Conservation (phyloP, 2,888 invertebrate species). For the Atherix ibis region DNA sequence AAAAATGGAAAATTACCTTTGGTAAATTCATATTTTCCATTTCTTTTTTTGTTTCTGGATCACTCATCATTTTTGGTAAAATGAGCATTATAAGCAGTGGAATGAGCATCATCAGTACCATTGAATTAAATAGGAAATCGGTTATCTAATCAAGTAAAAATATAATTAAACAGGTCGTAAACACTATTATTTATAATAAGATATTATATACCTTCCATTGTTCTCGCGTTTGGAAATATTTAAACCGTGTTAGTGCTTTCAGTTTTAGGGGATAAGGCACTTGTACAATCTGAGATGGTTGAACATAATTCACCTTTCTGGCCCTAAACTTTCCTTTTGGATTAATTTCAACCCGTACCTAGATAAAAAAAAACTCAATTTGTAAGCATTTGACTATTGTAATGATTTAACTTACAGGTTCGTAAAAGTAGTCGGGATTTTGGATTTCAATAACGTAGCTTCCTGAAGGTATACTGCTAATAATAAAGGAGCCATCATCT, state of each 20-base stretch:
- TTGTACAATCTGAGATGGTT: slow-evolving; percentile 78
- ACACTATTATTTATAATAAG: no score
- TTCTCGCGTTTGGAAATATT: slow-evolving; percentile 86
- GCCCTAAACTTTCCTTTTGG: slow-evolving; percentile 94
- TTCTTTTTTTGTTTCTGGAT: slow-evolving; percentile 93
- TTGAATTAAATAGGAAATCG: slow-evolving; percentile 91
- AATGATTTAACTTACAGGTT: slow-evolving; percentile 44
- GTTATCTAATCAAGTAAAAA: slow-evolving; percentile 39
- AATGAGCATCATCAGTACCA: slow-evolving; percentile 96
- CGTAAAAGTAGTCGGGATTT: slow-evolving; percentile 82
- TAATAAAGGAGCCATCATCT: slow-evolving; percentile 79
- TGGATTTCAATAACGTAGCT: slow-evolving; percentile 89
- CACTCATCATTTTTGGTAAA: slow-evolving; percentile 92
- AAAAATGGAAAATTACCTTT: slow-evolving; percentile 21
- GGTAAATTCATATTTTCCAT: slow-evolving; percentile 67
- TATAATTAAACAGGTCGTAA: neutral
- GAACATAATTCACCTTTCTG: slow-evolving; percentile 83
- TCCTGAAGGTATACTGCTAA: slow-evolving; percentile 77
- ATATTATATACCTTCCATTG: slow-evolving; percentile 71
- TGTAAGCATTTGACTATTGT: neutral
- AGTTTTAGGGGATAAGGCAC: slow-evolving; percentile 85
- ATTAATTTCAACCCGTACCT: slow-evolving; percentile 80
- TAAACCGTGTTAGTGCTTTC: slow-evolving; percentile 62
- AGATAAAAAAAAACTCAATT: slow-evolving; percentile 1
- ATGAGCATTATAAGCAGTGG: slow-evolving; percentile 82